Conservation (phyloP, 2,113 vertebrate genomes). For the Nesospiza acunhae region DNA sequence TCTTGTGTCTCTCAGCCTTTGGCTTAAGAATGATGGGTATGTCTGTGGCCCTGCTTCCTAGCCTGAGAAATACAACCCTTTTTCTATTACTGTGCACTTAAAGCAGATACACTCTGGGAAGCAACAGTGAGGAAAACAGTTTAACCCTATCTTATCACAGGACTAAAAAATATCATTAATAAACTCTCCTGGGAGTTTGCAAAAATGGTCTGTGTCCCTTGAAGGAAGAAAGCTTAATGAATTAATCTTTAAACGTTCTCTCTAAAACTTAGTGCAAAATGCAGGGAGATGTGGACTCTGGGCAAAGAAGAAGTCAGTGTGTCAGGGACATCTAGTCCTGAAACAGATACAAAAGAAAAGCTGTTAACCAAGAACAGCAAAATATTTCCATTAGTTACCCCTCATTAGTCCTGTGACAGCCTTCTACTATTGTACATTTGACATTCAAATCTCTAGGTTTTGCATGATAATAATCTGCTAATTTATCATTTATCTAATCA, state of each 20-base stretch:
- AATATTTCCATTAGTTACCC: background rate
- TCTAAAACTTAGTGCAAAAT: background rate
- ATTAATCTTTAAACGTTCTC: background rate
- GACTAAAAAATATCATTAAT: background rate
- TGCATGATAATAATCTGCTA: background rate
- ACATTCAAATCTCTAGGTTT: background rate
- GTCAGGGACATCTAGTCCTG: background rate
- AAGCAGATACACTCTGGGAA: conserved; percentile 1
- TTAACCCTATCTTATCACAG: conserved; percentile 17
- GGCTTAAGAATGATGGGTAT: conserved; percentile 21
- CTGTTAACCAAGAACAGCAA: background rate
- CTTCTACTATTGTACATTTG: conserved; percentile 18
- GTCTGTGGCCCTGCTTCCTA: background rate
- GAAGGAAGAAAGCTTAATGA: conserved; percentile 6
- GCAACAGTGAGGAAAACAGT: background rate
- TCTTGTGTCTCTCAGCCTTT: background rate
- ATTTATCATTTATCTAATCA: conserved; percentile 11
- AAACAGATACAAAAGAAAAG: background rate
- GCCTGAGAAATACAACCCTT: background rate
- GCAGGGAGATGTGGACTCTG: background rate
- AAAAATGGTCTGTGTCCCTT: background rate
- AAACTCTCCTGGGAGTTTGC: background rate
- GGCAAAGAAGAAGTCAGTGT: background rate
- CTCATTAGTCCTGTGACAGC: conserved; percentile 15
- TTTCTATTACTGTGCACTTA: background rate